A percentile compares a stretch with the other conserved stretches of the same genome.
Evolutionary conservation across 2,797 vertebrate species (phyloP).

Genomic region (Manis pentadactyla): DNA sequence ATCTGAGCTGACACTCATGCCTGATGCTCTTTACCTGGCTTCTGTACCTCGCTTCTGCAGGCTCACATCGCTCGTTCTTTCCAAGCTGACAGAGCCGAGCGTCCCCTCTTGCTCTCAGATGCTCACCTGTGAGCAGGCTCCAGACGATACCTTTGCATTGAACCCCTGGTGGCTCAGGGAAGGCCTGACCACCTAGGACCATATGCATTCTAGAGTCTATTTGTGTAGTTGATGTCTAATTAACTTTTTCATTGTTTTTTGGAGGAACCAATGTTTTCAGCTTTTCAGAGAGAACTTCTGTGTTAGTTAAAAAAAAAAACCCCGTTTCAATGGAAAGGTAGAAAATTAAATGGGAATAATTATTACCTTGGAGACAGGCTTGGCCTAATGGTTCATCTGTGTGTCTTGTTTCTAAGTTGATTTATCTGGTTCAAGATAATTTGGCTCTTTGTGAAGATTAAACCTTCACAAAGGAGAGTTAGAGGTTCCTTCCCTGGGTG

Average conservation of each 20-base stretch:
- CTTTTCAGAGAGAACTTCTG: conserved; percentile 4
- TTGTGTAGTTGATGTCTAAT: neutral
- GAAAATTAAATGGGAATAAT: neutral
- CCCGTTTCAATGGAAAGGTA: neutral
- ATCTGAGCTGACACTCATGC: neutral
- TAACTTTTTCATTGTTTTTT: conserved; percentile 9
- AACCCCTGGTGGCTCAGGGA: neutral
- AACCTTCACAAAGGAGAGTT: neutral
- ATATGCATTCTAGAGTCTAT: neutral
- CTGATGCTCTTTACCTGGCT: neutral
- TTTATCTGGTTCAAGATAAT: neutral
- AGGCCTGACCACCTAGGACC: neutral
- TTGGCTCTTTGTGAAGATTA: conserved; percentile 21
- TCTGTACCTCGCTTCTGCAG: neutral
- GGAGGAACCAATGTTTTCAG: neutral
- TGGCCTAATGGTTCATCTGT: neutral
- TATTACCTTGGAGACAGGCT: neutral
- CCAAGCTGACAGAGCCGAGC: neutral
- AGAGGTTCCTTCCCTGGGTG: neutral
- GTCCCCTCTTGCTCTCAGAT: neutral
- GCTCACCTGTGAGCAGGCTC: neutral
- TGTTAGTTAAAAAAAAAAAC: neutral
- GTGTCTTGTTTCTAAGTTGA: conserved; percentile 4
- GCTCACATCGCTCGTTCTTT: neutral
- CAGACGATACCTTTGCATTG: neutral